These are phyloP conservation scores for Deilephila elpenor DNA, from an alignment of 2,888 invertebrate genomes.

Conservation along the genomic window DNA sequence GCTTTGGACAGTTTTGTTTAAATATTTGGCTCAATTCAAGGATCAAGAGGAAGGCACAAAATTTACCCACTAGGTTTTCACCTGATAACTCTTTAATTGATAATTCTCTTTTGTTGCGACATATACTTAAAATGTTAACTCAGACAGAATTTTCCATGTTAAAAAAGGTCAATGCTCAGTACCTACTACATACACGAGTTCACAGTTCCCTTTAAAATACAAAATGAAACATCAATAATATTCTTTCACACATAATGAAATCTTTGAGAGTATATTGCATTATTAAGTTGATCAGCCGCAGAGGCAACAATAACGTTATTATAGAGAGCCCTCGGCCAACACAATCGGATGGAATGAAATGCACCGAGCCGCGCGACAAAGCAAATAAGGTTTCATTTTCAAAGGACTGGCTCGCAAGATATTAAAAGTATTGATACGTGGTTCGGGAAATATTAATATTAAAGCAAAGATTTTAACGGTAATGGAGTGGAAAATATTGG, in stretches of 20 bases:
- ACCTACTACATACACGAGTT: too few species aligned
- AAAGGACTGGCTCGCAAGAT: slow-evolving; percentile 31
- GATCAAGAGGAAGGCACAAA: too few species aligned
- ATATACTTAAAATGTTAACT: too few species aligned
- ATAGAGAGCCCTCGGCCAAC: not conserved
- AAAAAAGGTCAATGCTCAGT: too few species aligned
- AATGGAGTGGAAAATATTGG: not conserved
- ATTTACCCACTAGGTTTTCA: too few species aligned
- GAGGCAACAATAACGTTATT: slow-evolving; percentile 19
- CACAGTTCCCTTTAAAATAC: too few species aligned
- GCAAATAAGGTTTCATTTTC: slow-evolving; percentile 38
- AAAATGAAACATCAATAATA: not conserved
- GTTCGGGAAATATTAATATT: slow-evolving; percentile 1
- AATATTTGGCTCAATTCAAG: too few species aligned
- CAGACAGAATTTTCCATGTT: too few species aligned
- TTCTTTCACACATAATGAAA: not conserved
- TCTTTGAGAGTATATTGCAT: slow-evolving; percentile 10
- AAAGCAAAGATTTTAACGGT: not conserved
- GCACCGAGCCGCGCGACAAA: slow-evolving; percentile 37
- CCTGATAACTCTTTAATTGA: too few species aligned
- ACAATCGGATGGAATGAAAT: slow-evolving; percentile 34
- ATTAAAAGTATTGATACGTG: not conserved
- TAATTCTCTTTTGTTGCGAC: too few species aligned
- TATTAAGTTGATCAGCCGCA: slow-evolving; percentile 9
- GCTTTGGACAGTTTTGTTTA: too few species aligned